A percentile compares a stretch with the other conserved stretches of the same genome.
phyloP scores from a whole-genome alignment of 2,797 vertebrate species.

The Microcaecilia unicolor region DNA sequence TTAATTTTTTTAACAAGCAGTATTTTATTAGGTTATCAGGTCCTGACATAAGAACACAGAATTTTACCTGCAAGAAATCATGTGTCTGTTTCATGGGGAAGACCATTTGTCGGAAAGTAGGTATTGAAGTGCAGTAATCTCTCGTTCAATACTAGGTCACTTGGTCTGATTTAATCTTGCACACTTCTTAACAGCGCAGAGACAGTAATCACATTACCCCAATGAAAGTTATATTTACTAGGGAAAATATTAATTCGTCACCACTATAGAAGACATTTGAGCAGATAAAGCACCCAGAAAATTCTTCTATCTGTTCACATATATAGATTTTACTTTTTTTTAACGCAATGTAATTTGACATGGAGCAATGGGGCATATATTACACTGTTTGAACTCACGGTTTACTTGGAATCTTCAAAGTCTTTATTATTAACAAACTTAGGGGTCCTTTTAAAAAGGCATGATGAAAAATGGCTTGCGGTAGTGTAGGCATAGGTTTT shows the following conservation, averaged over 20 bases:
- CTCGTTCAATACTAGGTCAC: conserved; percentile 32
- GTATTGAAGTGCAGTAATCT: conserved; percentile 24
- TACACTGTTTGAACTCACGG: too few relatives aligned
- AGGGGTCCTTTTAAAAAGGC: too few relatives aligned
- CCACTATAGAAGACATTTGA: too few relatives aligned
- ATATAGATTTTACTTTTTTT: conserved; percentile 3
- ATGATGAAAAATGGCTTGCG: too few relatives aligned
- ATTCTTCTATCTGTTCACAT: conserved; percentile 7
- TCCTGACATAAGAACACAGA: conserved; percentile 1
- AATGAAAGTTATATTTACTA: conserved; percentile 13
- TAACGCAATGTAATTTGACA: too few relatives aligned
- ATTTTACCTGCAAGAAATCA: conserved; percentile 11
- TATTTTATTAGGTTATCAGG: conserved; percentile 14
- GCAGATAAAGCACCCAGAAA: conserved; percentile 6
- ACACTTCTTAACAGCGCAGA: conserved; percentile 19
- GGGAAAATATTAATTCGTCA: conserved; percentile 16
- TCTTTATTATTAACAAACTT: too few relatives aligned
- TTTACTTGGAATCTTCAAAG: too few relatives aligned
- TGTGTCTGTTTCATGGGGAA: conserved; percentile 19
- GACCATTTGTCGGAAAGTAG: conserved; percentile 7
- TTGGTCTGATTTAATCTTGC: conserved; percentile 20
- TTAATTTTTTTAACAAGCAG: neutral
- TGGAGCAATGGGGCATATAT: too few relatives aligned
- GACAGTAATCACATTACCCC: conserved; percentile 13
- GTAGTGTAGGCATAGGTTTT: too few relatives aligned